phyloP scores from a whole-genome alignment of 2,797 vertebrate species.

The Urophycis tenuis region DNA sequence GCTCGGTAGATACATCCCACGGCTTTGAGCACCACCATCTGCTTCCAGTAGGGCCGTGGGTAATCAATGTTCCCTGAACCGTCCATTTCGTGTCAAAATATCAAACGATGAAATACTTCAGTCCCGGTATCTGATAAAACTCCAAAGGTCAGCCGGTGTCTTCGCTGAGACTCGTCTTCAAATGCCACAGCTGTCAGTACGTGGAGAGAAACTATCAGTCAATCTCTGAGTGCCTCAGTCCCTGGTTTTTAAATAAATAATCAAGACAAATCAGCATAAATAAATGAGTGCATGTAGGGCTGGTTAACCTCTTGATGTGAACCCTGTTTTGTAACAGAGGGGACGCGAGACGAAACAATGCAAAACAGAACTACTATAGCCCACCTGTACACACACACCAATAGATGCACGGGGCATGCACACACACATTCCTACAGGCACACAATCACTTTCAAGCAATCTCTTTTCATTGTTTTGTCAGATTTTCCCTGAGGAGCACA shows the following conservation, averaged over 20 bases:
- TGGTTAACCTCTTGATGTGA: neutral
- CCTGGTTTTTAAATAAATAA: neutral
- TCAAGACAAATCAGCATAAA: neutral
- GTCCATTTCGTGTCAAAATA: neutral
- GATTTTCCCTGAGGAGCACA: no score
- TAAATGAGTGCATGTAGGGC: neutral
- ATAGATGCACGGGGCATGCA: neutral
- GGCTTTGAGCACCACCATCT: neutral
- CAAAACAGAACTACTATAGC: neutral
- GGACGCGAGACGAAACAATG: neutral
- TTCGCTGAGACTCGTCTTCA: neutral
- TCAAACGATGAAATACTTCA: conserved; percentile 15
- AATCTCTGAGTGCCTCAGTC: neutral
- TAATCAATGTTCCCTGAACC: neutral
- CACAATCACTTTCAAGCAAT: neutral
- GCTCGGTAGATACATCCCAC: neutral
- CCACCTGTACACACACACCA: neutral
- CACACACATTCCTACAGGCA: neutral
- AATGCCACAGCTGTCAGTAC: conserved; percentile 2
- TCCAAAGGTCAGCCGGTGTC: neutral
- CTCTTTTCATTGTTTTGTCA: neutral
- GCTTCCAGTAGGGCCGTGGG: neutral
- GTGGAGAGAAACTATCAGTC: neutral
- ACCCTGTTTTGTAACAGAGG: neutral
- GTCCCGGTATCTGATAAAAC: neutral